A percentile compares a stretch with the other conserved stretches of the same genome.
Conservation (phyloP, 2,797 vertebrate genomes). For the Anguilla marmorata region DNA sequence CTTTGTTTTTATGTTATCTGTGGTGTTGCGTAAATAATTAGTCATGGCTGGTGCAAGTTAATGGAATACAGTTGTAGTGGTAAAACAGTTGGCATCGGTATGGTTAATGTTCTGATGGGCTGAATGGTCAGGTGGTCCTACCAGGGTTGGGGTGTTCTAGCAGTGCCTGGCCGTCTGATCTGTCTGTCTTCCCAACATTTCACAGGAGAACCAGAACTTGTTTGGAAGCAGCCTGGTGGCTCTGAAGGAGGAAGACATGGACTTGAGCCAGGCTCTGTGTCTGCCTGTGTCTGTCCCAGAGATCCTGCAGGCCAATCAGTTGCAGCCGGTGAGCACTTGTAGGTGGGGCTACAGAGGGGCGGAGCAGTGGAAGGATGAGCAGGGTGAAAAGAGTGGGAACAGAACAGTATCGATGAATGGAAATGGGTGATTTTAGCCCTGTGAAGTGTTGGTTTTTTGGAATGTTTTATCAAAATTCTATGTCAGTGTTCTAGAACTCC, state of each 20-base stretch:
- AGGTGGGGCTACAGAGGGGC: not conserved
- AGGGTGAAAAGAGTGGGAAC: not conserved
- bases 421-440: not conserved
- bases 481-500: no score
- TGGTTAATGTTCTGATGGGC: not conserved
- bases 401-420: not conserved
- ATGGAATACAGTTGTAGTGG: not conserved
- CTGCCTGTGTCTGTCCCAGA: constrained; percentile 93
- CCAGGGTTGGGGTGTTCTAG: not conserved
- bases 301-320: constrained; percentile 97
- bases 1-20: not conserved
- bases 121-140: not conserved
- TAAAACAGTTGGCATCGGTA: not conserved
- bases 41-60: not conserved
- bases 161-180: not conserved
- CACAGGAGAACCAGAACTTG: constrained; percentile 92
- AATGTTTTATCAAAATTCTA: no score
- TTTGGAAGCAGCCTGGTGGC: constrained; percentile 95
- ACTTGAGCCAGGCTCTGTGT: constrained; percentile 94
- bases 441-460: no score
- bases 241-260: constrained; percentile 92
- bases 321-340: constrained; percentile 79
- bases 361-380: not conserved
- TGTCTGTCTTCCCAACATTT: constrained; percentile 1
- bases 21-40: not conserved